Evolutionary conservation across 2,797 vertebrate species (phyloP).

Genomic region (Pristis pectinata): DNA sequence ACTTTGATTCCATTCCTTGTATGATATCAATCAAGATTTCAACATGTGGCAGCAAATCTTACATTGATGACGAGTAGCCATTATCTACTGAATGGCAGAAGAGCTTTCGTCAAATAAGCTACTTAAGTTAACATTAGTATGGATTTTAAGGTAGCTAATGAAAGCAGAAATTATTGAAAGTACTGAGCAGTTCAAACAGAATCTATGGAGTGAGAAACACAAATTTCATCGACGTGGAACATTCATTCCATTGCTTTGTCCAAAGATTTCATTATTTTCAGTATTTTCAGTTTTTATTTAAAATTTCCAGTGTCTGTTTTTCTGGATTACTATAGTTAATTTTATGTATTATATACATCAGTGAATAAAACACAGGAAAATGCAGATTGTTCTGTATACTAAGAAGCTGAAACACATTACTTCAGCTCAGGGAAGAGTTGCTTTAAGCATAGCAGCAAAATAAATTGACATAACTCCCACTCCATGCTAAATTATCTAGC

Average conservation of each 20-base stretch:
- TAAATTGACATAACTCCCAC: background rate
- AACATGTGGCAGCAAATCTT: constrained; percentile 44
- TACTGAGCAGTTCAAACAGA: too few species aligned
- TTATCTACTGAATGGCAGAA: background rate
- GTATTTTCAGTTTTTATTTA: background rate
- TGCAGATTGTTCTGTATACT: background rate
- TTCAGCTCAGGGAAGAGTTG: background rate
- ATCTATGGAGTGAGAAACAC: too few species aligned
- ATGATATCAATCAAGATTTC: constrained; percentile 57
- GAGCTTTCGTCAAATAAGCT: too few species aligned
- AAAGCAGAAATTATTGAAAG: too few species aligned
- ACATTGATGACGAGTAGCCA: background rate
- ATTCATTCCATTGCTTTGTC: too few species aligned
- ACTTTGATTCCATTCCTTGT: constrained; percentile 58
- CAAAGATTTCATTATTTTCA: too few species aligned
- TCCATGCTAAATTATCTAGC: background rate
- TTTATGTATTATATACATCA: background rate
- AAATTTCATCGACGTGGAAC: too few species aligned
- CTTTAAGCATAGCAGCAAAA: background rate
- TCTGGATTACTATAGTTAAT: background rate
- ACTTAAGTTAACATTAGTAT: background rate
- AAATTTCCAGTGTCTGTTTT: background rate
- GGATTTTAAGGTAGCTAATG: background rate
- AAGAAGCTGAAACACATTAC: background rate
- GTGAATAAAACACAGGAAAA: background rate